Evolutionary conservation across 2,888 invertebrate species (phyloP), one percentile per base, ranked within the genome.

Genomic region (Drosophila siamana): DNA sequence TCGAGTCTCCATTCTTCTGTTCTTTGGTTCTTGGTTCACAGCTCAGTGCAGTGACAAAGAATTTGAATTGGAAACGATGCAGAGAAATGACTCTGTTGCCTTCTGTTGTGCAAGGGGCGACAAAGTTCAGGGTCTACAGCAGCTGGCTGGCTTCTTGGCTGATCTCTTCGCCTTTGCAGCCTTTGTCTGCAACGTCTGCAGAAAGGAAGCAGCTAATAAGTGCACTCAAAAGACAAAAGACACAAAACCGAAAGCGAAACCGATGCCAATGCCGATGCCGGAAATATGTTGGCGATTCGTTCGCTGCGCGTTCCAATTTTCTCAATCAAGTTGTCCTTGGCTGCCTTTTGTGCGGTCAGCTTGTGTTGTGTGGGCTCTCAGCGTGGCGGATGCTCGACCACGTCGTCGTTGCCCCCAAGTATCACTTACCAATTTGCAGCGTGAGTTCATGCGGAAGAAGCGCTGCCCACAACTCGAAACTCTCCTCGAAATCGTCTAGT

Each of bases 151-250:
- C 57, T 16, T 28, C 55, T 48, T 51, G 40, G 54, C 47, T 50
- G 60, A 71, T 81, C 66, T 70, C 63, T 67, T 62, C 62, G 54
- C 64, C 66, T n/a, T n/a, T n/a, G n/a, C n/a, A n/a, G 36, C 15
- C 36, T 83, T 72, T 80, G 73, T 83, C 60, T 74, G 74, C 66
- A 54, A 4, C 3, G 63, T 59, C 66, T 51, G 56, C 52, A 38
- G 8, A 65, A 55, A 78, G 81, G 85, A 82, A 82, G 72, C 80
- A 65, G 82, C 86, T 78, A 82, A 85, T 82, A 82, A 85, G 74
- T 80, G 80, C 85, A 85, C 41, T 28, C 54, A 66, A 78, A 75
- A 79, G 63, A 55, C 47, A 48, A 41, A 22, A 36, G 36, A 24
- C 11, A 9, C 13, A 57, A 11, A 51, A 5, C 8, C 54, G n/a